Evolutionary conservation across 2,113 vertebrate species (phyloP), one percentile per base, ranked within the genome.

Genomic region (Scomber colias): DNA sequence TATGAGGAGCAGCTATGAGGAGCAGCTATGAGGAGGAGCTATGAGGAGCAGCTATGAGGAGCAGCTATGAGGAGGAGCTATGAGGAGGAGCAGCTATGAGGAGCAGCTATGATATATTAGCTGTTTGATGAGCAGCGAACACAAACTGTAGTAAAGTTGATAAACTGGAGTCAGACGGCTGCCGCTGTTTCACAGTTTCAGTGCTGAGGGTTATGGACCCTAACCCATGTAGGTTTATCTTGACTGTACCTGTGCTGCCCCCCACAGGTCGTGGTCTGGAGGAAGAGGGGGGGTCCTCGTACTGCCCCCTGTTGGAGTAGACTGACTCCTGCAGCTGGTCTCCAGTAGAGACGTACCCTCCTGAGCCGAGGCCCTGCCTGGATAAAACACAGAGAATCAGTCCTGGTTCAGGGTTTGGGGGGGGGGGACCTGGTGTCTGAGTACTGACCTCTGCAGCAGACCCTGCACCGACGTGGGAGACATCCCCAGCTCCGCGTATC

Each of bases 241-340:
- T 5, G 7, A 45, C 12, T 8, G 15, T 95, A 99, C 98, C 97
- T 97, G 98, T 95, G 83, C 96, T 97, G 87, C 97, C 97, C 78
- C 98, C 98, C 12, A 99, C 96, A 9, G 98, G 97, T 11, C 97
- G 95, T 16, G 98, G 97, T 75, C 97, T 95, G 76, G 96, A 97
- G 51, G 97, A 97, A 0, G 96, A 96, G 0, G 96, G 96, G 15
- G 95, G 89, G 60, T 99, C 96, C 16, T 98, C 87, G 77, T 96
- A 99, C 10, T 96, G 95, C 57, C 95, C 96, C 76, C 96, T 95
- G 86, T 91, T 94, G 77, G 96, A 92, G 84, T 97, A 98, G 0
- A 96, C 89, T 2, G 93, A 90, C 63, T 99, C 97, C n/a, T 94
- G 92, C 13, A 96, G 94, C 0, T 95, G 94, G 54, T 98, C 96